These are phyloP conservation scores for Aurelia aurita complex sp. Pacific DNA, from an alignment of 30 jellyfish, hydroid and myxozoan species.

Conservation along the genomic window DNA sequence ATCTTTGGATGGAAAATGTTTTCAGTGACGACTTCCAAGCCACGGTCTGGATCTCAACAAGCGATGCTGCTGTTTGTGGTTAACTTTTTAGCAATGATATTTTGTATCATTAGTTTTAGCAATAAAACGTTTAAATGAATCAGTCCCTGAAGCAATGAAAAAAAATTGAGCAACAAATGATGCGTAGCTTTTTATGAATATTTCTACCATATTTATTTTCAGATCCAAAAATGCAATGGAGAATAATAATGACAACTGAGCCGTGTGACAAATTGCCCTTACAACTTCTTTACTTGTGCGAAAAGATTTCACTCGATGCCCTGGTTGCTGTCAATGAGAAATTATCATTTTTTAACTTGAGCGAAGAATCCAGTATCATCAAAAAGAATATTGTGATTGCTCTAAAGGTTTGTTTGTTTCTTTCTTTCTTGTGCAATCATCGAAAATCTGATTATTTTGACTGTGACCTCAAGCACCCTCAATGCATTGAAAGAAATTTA, in stretches of 20 bases:
- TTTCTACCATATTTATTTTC: not conserved
- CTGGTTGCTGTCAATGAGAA: not conserved
- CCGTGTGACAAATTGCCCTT: conserved; percentile 34
- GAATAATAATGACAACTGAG: conserved; percentile 55
- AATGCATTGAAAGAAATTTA: no score
- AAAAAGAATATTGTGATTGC: conserved; percentile 5
- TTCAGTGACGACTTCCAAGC: no score
- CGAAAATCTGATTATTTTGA: no score
- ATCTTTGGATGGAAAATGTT: no score
- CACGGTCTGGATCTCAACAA: no score
- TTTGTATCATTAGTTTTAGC: no score
- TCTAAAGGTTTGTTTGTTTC: conserved; percentile 8
- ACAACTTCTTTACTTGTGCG: conserved; percentile 35
- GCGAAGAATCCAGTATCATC: not conserved
- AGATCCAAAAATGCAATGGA: conserved; percentile 29
- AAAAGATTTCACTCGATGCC: conserved; percentile 39
- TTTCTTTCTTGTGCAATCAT: not conserved
- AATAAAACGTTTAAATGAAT: no score
- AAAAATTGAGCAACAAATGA: not conserved
- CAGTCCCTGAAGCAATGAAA: no score
- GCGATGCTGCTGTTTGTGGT: no score
- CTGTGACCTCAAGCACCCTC: no score
- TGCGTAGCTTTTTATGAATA: not conserved
- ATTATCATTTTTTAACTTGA: not conserved
- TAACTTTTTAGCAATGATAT: no score